Conservation (phyloP, 2,888 invertebrate species). For the Gymnosoma rotundatum region DNA sequence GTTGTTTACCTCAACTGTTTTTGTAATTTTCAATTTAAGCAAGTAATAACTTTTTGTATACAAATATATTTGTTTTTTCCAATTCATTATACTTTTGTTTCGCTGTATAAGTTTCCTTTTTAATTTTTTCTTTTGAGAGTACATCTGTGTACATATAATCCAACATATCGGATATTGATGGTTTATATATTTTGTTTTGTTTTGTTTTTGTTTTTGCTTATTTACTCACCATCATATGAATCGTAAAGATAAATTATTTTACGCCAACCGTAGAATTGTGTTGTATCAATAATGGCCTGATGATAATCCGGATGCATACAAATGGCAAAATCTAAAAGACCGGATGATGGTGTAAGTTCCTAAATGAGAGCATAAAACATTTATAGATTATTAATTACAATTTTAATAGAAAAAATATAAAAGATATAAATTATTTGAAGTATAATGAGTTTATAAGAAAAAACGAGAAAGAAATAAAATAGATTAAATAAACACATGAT, state of each 20-base stretch:
- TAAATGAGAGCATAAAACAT: conserved; percentile 78
- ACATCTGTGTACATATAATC: no score
- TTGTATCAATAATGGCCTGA: conserved; percentile 96
- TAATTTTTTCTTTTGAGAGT: background rate
- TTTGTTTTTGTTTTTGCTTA: background rate
- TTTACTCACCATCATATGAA: conserved; percentile 88
- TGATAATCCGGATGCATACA: conserved; percentile 98
- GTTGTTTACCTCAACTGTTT: no score
- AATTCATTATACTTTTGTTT: background rate
- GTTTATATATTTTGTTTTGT: conserved; percentile 10
- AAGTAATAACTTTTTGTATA: no score
- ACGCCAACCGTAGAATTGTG: conserved; percentile 93
- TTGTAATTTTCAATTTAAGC: no score
- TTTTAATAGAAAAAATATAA: conserved; percentile 4
- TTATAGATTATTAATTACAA: conserved; percentile 47
- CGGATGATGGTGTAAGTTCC: conserved; percentile 93
- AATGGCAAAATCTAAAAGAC: conserved; percentile 94
- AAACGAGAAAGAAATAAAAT: background rate
- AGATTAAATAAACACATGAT: conserved; percentile 1
- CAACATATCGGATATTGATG: conserved; percentile 2
- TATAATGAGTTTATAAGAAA: conserved; percentile 3
- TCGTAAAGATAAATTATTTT: conserved; percentile 91
- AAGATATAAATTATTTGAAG: conserved; percentile 4
- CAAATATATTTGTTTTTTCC: no score
- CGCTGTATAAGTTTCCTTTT: no score